Evolutionary conservation across 2,797 vertebrate genomes (phyloP).

Genomic region (Micromesistius poutassou): DNA sequence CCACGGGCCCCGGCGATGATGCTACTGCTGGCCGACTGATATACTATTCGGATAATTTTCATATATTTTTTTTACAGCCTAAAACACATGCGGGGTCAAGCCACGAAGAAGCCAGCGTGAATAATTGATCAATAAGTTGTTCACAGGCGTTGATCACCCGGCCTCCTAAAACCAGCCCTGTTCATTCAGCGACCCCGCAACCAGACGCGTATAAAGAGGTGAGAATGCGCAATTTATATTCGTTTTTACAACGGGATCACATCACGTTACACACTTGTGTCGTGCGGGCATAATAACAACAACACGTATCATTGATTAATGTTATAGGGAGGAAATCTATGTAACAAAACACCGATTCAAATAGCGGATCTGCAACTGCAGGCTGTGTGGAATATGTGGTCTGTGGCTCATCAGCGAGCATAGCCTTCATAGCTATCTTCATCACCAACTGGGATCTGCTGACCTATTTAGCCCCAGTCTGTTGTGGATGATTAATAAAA

Average conservation of each 20-base stretch:
- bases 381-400: neutral
- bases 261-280: neutral
- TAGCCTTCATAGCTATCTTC: neutral
- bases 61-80: neutral
- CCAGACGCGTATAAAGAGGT: conserved; percentile 56
- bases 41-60: neutral
- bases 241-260: neutral
- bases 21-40: conserved; percentile 13
- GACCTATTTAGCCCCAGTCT: neutral
- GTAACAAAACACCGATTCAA: neutral
- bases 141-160: neutral
- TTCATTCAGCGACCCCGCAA: conserved; percentile 27
- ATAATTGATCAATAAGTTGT: neutral
- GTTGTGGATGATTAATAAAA: neutral
- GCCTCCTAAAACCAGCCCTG: neutral
- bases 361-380: neutral
- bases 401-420: neutral
- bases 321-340: neutral
- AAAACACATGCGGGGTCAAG: neutral
- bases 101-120: neutral
- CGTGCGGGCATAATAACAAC: neutral
- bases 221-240: conserved; percentile 54
- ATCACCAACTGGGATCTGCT: neutral
- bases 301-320: neutral
- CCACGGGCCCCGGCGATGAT: conserved; percentile 60